Conservation (phyloP, 2,888 invertebrate genomes). For the Agrotis ipsilon region DNA sequence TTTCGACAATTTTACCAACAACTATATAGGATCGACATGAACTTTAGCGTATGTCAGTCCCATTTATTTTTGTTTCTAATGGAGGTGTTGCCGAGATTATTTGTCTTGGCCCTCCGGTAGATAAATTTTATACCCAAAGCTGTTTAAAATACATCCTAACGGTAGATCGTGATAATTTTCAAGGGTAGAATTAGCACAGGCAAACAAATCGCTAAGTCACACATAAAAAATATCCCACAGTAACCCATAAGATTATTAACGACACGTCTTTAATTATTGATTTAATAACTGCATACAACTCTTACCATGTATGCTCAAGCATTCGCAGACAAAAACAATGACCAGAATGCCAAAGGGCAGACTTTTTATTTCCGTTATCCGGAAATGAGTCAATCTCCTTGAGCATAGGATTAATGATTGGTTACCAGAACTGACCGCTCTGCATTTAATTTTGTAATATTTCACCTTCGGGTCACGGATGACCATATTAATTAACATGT, state of each 20-base stretch:
- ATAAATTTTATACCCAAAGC: background rate
- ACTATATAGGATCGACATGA: background rate
- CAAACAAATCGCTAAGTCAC: no score
- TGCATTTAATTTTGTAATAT: conserved; percentile 25
- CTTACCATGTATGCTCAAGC: conserved; percentile 22
- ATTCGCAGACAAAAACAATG: conserved; percentile 51
- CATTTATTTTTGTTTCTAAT: background rate
- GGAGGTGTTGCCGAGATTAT: background rate
- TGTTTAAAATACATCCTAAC: background rate
- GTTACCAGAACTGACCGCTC: background rate
- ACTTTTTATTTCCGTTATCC: conserved; percentile 49
- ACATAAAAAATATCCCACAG: no score
- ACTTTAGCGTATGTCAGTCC: background rate
- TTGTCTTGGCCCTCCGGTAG: background rate
- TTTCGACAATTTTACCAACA: background rate
- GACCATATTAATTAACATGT: conserved; percentile 37
- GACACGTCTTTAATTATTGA: background rate
- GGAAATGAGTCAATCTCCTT: conserved; percentile 58
- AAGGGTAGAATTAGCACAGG: background rate
- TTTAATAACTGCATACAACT: background rate
- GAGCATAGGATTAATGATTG: conserved; percentile 36
- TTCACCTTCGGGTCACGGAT: conserved; percentile 32
- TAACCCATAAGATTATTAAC: background rate
- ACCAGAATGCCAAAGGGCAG: conserved; percentile 57
- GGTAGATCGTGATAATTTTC: no score